Conservation (phyloP, 2,113 vertebrate species). For the Oryzias curvinotus region DNA sequence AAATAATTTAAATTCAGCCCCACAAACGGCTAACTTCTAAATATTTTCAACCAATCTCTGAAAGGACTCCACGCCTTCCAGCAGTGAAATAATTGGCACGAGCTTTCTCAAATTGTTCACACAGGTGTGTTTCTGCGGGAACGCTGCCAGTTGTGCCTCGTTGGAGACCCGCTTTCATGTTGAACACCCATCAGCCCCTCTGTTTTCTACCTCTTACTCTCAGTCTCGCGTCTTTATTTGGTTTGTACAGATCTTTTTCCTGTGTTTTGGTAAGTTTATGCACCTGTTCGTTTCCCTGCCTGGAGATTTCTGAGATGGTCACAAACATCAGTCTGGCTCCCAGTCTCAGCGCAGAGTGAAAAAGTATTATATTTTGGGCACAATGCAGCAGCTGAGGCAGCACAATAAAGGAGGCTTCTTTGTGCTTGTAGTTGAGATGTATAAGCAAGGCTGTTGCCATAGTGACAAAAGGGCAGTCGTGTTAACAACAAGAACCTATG, state of each 20-base stretch:
- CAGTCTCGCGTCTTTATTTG: constrained; percentile 12
- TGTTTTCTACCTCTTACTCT: constrained; percentile 29
- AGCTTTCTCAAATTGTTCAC: constrained; percentile 32
- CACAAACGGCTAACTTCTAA: constrained; percentile 25
- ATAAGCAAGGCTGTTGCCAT: constrained; percentile 27
- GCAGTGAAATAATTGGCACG: constrained; percentile 63
- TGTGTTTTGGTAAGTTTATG: constrained; percentile 46
- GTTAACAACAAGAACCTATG: no score
- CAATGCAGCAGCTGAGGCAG: constrained; percentile 27
- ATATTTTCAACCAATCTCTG: constrained; percentile 50
- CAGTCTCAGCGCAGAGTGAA: constrained; percentile 1
- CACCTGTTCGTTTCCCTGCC: constrained; percentile 37
- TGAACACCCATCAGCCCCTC: constrained; percentile 39
- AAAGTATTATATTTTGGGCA: constrained; percentile 33
- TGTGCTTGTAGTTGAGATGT: not conserved
- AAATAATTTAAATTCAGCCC: constrained; percentile 41
- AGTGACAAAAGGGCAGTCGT: constrained; percentile 4
- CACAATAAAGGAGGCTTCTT: constrained; percentile 23
- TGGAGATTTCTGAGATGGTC: constrained; percentile 60
- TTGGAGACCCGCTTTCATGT: constrained; percentile 45
- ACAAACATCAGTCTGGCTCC: constrained; percentile 39
- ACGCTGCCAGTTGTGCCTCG: constrained; percentile 39
- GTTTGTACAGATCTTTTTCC: constrained; percentile 30
- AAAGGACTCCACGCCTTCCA: constrained; percentile 39
- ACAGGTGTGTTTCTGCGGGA: constrained; percentile 33